Percentiles rank a stretch among this genome's conserved stretches.
These are phyloP conservation scores for Catocala sponsa DNA, from an alignment of 2,888 invertebrate species.

Conservation along the genomic window DNA sequence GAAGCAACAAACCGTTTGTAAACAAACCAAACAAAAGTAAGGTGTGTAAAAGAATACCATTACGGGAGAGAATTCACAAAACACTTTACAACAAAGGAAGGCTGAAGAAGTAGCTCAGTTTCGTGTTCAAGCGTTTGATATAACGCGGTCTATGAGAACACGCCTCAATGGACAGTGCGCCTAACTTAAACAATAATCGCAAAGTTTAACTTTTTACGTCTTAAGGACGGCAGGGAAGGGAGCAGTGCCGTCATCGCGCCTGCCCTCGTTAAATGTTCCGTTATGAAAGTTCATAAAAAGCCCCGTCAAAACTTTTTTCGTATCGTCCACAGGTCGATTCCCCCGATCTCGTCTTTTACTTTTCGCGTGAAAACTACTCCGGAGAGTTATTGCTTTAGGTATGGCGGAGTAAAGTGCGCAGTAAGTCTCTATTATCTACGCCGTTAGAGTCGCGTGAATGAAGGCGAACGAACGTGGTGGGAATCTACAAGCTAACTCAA, in stretches of 20 bases:
- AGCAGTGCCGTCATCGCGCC: conserved; percentile 41
- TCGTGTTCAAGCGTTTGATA: conserved; percentile 36
- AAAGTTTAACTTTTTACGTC: conserved; percentile 54
- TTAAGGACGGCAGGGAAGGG: conserved; percentile 34
- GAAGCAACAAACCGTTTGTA: conserved; percentile 6
- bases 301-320: conserved; percentile 60
- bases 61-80: conserved; percentile 29
- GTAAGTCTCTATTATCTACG: conserved; percentile 87
- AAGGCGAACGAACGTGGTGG: conserved; percentile 81
- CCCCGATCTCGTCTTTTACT: conserved; percentile 60
- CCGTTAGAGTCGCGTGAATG: conserved; percentile 86
- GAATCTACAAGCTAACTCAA: conserved; percentile 81
- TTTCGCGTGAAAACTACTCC: conserved; percentile 75
- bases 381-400: conserved; percentile 82
- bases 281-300: conserved; percentile 58
- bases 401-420: conserved; percentile 83
- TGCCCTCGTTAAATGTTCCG: conserved; percentile 57
- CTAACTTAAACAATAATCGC: conserved; percentile 54
- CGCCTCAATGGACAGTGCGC: conserved; percentile 46
- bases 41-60: conserved; percentile 33
- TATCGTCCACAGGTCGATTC: conserved; percentile 62
- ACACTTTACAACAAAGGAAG: conserved; percentile 33
- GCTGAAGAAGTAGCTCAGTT: conserved; percentile 30
- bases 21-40: conserved; percentile 26
- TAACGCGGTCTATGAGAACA: conserved; percentile 42